Conservation (phyloP, 2,797 vertebrate genomes). For the Clangula hyemalis region DNA sequence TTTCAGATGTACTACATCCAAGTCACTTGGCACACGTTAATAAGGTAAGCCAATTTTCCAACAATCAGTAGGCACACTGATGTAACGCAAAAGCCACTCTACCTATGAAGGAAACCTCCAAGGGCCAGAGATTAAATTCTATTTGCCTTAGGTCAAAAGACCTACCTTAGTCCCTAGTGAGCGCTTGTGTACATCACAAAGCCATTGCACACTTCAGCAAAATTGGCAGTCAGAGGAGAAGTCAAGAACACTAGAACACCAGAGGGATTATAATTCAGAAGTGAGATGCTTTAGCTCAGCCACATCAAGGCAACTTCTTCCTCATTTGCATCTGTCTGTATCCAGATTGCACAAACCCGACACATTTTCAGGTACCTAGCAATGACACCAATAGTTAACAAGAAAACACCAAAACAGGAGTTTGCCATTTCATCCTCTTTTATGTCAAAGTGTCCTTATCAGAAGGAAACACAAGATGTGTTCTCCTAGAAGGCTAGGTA, state of each 20-base stretch:
- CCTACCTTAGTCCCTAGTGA: not conserved
- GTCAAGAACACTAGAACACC: not conserved
- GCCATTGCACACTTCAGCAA: not conserved
- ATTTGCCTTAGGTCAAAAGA: slow-evolving; percentile 39
- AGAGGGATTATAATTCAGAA: not conserved
- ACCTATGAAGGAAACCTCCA: slow-evolving; percentile 2
- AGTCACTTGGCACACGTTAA: not conserved
- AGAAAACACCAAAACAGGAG: not conserved
- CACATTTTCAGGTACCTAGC: not conserved
- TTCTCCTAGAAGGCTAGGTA: not conserved
- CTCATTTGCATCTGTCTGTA: not conserved
- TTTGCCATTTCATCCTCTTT: not conserved
- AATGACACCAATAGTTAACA: not conserved
- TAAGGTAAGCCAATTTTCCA: not conserved
- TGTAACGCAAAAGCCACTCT: not conserved
- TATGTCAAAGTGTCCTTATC: not conserved
- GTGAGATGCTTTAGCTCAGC: not conserved
- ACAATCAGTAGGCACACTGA: not conserved
- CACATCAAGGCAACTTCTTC: not conserved
- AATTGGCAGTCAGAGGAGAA: not conserved
- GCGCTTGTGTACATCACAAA: not conserved
- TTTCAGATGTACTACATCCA: not conserved
- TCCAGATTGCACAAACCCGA: not conserved
- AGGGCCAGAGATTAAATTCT: slow-evolving; percentile 26
- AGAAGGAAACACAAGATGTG: not conserved